Evolutionary conservation across 1,140 invertebrate species (phyloP), one percentile per base, ranked within the genome.

Genomic region (Callitettix versicolor): DNA sequence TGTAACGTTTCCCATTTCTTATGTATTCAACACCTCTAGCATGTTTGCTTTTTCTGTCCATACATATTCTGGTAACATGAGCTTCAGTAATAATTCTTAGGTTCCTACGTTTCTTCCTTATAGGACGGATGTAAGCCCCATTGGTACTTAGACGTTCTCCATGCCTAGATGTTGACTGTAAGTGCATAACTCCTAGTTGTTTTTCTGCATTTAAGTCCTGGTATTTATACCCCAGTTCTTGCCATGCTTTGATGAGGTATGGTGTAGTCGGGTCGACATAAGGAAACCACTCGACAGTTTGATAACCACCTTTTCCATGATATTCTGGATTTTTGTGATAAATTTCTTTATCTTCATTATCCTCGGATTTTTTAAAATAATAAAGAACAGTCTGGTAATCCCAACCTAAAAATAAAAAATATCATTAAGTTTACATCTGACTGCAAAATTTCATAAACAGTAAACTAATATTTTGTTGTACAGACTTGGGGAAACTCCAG

Each of bases 331-430:
- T 65, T 21, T 61, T 53, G n/a, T 63, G 43, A n/a, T 58, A 41
- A n/a, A 66, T 53, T 15, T 65, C 63, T 46, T 53, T 56, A 40
- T 66, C 63, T 51, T 63, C 60, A 22, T 64, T 64, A 33, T 84
- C 76, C 69, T 86, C 82, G 0, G 79, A 73, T 67, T 84, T 84
- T 60, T 82, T 78, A 64, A 91, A 91, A 64, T 90, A 92, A 43
- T 85, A 83, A 21, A 92, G 72, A 44, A 94, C 77, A 18, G 81
- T 83, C 40, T 83, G 78, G 48, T 88, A 85, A 15, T 55, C 54
- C 77, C 88, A 91, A 14, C 78, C 86, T 65, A 59, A 36, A 52
- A 50, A 51, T 15, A 7, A 46, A 9, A 15, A n/a, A n/a, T n/a
- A n/a, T n/a, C n/a, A n/a, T n/a, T n/a, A n/a, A n/a, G n/a, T n/a